phyloP scores from a whole-genome alignment of 2,797 vertebrate species.

The Eupleurogrammus muticus region DNA sequence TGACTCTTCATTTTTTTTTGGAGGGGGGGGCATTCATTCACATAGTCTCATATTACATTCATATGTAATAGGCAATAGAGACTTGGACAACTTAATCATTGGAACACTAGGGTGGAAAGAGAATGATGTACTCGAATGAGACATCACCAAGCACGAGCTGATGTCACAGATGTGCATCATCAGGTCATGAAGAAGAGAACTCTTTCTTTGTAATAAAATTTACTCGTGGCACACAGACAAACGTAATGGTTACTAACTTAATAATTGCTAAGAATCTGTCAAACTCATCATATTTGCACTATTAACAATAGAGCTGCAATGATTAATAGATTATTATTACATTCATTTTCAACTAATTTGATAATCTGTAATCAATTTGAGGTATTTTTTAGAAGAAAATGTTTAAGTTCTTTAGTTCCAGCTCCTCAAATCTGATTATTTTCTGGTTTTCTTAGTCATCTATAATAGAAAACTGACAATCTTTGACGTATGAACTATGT shows the following conservation, averaged over 20 bases:
- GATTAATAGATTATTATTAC: too few species aligned
- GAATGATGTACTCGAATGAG: slow-evolving; percentile 13
- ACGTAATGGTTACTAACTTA: too few species aligned
- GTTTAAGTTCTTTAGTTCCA: too few species aligned
- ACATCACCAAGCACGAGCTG: slow-evolving; percentile 10
- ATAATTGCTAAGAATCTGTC: too few species aligned
- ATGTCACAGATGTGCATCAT: background rate
- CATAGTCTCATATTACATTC: slow-evolving; percentile 56
- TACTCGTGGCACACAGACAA: background rate
- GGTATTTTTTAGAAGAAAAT: too few species aligned
- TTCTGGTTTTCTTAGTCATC: too few species aligned
- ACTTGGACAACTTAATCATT: slow-evolving; percentile 51
- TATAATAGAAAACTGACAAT: too few species aligned
- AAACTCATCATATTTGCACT: background rate
- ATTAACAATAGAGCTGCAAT: too few species aligned
- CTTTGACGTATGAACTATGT: too few species aligned
- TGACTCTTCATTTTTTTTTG: slow-evolving; percentile 52
- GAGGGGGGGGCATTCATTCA: slow-evolving; percentile 49
- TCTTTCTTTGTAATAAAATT: background rate
- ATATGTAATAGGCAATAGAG: slow-evolving; percentile 44
- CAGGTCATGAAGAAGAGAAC: background rate
- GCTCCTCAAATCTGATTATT: too few species aligned
- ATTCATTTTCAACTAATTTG: too few species aligned
- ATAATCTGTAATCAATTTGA: too few species aligned
- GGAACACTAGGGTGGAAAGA: slow-evolving; percentile 27